These are phyloP conservation scores for Muscicapa comitata DNA, from an alignment of 2,797 vertebrate genomes.

Conservation along the genomic window DNA sequence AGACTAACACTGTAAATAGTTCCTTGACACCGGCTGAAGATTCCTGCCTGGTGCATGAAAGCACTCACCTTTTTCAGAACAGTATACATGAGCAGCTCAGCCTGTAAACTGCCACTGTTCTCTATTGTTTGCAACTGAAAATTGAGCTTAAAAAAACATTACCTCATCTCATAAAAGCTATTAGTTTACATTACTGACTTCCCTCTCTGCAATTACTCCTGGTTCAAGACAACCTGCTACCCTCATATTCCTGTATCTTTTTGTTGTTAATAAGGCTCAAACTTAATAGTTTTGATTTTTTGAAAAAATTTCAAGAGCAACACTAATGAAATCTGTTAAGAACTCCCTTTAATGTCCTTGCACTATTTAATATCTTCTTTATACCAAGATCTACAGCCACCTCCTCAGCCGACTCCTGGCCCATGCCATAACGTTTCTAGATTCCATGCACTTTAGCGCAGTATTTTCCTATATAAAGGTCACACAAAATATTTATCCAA, in stretches of 20 bases:
- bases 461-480: neutral
- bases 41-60: neutral
- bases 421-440: neutral
- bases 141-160: neutral
- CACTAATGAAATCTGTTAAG: neutral
- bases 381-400: neutral
- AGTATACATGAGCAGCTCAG: neutral
- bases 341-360: neutral
- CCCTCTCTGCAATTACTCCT: neutral
- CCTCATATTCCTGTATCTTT: neutral
- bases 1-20: neutral
- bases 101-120: neutral
- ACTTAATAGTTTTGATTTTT: neutral
- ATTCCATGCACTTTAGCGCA: neutral
- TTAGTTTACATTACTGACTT: neutral
- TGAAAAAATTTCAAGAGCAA: neutral
- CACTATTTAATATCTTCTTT: neutral
- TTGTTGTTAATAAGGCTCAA: neutral
- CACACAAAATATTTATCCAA: neutral
- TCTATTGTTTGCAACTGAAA: neutral
- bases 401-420: neutral
- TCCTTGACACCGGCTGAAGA: neutral
- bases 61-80: neutral
- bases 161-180: neutral
- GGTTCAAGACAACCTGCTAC: neutral